Evolutionary conservation across 2,797 vertebrate species (phyloP), one percentile per base, ranked within the genome.

Genomic region (Coreius guichenoti): DNA sequence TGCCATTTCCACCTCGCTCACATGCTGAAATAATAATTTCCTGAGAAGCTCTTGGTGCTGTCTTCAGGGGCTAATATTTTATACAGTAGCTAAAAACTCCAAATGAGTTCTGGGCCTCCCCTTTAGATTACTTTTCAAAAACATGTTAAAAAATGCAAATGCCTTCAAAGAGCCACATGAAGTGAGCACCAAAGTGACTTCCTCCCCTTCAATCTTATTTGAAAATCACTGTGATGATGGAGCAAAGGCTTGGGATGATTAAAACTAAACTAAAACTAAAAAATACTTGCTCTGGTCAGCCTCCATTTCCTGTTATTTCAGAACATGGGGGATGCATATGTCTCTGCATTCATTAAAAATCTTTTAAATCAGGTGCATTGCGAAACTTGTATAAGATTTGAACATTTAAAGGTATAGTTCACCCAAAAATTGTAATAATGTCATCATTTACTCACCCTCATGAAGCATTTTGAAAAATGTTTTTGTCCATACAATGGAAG

Each of bases 101-200:
- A 82, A 90, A 92, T 91, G 90, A 90, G 91, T 93, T 90, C 86
- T 85, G 92, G 89, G 81, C 54, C 63, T 81, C 69, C 67, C 49
- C 81, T 29, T 74, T 49, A 83, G 86, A 88, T 88, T 80, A 89
- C 87, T 91, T 92, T 90, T 91, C 88, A 90, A 91, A 91, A 91
- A 90, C 86, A 85, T 89, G 82, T 91, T 94, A 89, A 94, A 94
- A 95, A 94, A 94, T 94, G 92, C 93, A 93, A 94, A 93, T 91
- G 88, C 90, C 92, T 91, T 94, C 93, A 94, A 94, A 94, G 93
- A 89, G 88, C 84, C 14, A 61, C 49, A 87, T 80, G 74, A 85
- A 80, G 33, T 65, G 63, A 89, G 89, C 88, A 89, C 89, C 89
- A 89, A 81, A 89, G 83, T 84, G 93, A 89, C 80, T 85, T 83